Percentiles rank a stretch among this genome's conserved stretches.
phyloP scores from a whole-genome alignment of 2,888 invertebrate species.

The Mythimna loreyi region DNA sequence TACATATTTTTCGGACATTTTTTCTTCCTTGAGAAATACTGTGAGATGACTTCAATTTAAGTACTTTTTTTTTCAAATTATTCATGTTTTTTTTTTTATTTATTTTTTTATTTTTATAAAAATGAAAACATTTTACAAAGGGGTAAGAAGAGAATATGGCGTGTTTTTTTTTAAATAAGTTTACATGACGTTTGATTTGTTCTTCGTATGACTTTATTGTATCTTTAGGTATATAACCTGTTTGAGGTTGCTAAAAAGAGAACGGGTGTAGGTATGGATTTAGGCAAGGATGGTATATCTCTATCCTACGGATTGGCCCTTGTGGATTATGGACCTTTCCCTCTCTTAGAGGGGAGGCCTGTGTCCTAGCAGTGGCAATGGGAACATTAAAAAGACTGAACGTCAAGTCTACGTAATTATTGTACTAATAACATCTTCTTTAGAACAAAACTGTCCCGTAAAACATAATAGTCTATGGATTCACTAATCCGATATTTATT shows the following conservation, averaged over 20 bases:
- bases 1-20: background rate
- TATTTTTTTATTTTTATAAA: background rate
- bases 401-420: too few species aligned
- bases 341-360: too few species aligned
- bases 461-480: too few species aligned
- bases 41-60: background rate
- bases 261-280: too few species aligned
- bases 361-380: too few species aligned
- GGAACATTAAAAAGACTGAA: too few species aligned
- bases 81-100: conserved; percentile 3
- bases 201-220: background rate
- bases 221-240: background rate
- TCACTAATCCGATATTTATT: too few species aligned
- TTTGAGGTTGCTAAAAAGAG: background rate
- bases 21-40: background rate
- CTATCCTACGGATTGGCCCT: too few species aligned
- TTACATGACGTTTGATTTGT: background rate
- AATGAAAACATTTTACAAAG: background rate
- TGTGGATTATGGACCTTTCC: too few species aligned
- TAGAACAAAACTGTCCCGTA: too few species aligned
- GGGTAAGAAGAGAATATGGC: background rate
- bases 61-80: background rate
- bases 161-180: background rate
- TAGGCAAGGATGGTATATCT: too few species aligned
- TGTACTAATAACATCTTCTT: too few species aligned